A percentile compares a stretch with the other conserved stretches of the same genome.
phyloP scores from a whole-genome alignment of 2,888 invertebrate species.

The Eupithecia centaureata region DNA sequence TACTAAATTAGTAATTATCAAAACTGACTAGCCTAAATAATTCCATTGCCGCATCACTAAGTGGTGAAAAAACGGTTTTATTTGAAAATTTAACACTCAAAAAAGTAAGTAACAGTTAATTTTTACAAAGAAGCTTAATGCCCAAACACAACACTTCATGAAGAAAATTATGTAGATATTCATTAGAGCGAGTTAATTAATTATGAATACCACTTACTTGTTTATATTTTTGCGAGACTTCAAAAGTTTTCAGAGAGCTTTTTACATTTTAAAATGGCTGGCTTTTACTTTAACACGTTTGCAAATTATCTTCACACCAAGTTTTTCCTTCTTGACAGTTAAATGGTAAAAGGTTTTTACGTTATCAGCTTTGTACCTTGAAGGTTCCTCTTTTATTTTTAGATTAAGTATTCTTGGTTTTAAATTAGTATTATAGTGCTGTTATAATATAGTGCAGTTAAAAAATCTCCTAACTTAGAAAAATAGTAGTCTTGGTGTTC shows the following conservation, averaged over 20 bases:
- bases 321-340: conserved; percentile 13
- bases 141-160: conserved; percentile 4
- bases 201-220: conserved; percentile 11
- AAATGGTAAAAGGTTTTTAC: not conserved
- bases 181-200: conserved; percentile 20
- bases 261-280: conserved; percentile 26
- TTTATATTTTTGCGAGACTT: conserved; percentile 24
- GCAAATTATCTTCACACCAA: conserved; percentile 30
- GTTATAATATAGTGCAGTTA: no score
- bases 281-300: conserved; percentile 24
- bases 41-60: no score
- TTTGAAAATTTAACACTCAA: no score
- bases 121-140: not conserved
- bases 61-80: no score
- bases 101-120: no score
- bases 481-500: not conserved
- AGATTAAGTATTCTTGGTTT: not conserved
- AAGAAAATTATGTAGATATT: conserved; percentile 16
- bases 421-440: not conserved
- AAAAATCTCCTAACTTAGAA: not conserved
- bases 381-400: not conserved
- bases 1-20: no score
- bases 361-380: not conserved
- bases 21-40: no score
- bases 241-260: conserved; percentile 21